phyloP scores from a whole-genome alignment of 2,888 invertebrate species.

The Agrochola macilenta region DNA sequence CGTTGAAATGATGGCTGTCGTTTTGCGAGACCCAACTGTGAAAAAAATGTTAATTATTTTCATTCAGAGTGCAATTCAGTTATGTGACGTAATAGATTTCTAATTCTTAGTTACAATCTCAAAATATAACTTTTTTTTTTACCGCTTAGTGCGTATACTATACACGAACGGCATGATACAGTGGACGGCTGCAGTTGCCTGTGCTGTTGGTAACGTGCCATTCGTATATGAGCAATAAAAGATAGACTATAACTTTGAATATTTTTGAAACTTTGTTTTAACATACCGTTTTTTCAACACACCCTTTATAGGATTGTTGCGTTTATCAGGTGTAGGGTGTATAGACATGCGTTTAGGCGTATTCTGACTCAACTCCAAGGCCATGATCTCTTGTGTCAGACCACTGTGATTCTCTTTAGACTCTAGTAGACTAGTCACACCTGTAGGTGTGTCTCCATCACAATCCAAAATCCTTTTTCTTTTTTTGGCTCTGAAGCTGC shows the following conservation, averaged over 20 bases:
- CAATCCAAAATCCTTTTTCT: constrained; percentile 91
- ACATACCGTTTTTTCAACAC: constrained; percentile 91
- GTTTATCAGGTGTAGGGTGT: constrained; percentile 87
- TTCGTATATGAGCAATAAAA: too few relatives aligned
- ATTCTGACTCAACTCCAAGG: constrained; percentile 92
- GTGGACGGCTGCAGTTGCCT: too few relatives aligned
- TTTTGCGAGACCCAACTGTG: constrained; percentile 91
- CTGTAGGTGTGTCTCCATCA: constrained; percentile 86
- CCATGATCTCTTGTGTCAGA: constrained; percentile 93
- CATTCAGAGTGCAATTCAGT: neutral
- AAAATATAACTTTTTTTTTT: neutral
- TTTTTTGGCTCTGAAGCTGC: constrained; percentile 90
- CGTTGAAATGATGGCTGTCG: constrained; percentile 90
- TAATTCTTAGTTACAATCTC: neutral
- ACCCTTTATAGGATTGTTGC: constrained; percentile 89
- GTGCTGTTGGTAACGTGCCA: too few relatives aligned
- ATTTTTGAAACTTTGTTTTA: neutral
- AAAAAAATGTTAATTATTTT: constrained; percentile 25
- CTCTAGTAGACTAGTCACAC: constrained; percentile 83
- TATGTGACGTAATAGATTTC: neutral
- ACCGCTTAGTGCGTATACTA: too few relatives aligned
- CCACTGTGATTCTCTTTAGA: constrained; percentile 91
- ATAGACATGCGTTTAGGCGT: constrained; percentile 92
- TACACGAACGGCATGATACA: too few relatives aligned
- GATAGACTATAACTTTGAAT: too few relatives aligned